Evolutionary conservation across 2,797 vertebrate genomes (phyloP), one percentile per base, ranked within the genome.

Genomic region (Peromyscus nudipes): DNA sequence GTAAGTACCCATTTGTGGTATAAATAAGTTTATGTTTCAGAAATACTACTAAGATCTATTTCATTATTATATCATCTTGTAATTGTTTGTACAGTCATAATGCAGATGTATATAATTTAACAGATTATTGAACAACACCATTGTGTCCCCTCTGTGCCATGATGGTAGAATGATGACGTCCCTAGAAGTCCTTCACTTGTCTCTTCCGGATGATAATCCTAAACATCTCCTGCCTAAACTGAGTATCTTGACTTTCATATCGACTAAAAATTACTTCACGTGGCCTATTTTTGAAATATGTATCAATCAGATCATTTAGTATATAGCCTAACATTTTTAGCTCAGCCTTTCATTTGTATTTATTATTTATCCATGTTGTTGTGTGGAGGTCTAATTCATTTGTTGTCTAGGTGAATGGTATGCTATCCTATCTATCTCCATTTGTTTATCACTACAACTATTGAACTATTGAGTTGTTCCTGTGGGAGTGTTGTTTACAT

Each of bases 1-100:
- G 14, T 82, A 85, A 57, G 14, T 31, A 46, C 4, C 9, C 52
- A 91, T 81, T 95, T 52, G 21, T 52, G 29, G 9, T 60, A 89
- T 83, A 92, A 86, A 76, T 52, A 71, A 73, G 40, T n/a, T 85
- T 25, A 79, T 67, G 31, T 87, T 93, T 94, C 52, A 73, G 52
- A 89, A 97, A 91, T 84, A 82, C n/a, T 40, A 37, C 40, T 89
- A 88, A 89, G 65, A 82, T 71, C 79, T 77, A 46, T 83, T 92
- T 71, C 34, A 92, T 60, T 84, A 89, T 65, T 62, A 12, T 90
- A 82, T 88, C 19, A 65, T 87, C 75, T 93, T 92, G 21, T 84
- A 52, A 83, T 79, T 71, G 67, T 25, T 71, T 40, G 23, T 64
- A 65, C 91, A n/a, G 65, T 52, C 69, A 52, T 55, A 89, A 85